phyloP scores from a whole-genome alignment of 2,797 vertebrate species.

The Takifugu rubripes region DNA sequence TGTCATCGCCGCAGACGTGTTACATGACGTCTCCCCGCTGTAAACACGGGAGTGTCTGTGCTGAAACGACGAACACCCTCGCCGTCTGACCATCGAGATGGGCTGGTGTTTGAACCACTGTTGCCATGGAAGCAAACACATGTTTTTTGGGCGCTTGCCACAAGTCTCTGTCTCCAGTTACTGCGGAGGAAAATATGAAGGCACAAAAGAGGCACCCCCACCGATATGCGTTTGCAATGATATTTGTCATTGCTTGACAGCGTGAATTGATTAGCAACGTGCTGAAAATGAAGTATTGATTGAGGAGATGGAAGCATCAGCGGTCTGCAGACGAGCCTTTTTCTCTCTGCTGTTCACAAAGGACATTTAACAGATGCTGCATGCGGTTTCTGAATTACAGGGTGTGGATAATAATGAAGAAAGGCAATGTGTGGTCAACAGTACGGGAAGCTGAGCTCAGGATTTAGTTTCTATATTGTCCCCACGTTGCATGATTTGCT shows the following conservation, averaged over 20 bases:
- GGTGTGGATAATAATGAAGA: constrained; percentile 22
- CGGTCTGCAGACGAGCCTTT: constrained; percentile 18
- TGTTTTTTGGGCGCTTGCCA: constrained; percentile 6
- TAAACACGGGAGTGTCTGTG: constrained; percentile 52
- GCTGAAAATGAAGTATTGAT: constrained; percentile 50
- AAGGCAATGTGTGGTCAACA: constrained; percentile 23
- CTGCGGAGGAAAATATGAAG: background rate
- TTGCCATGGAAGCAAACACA: constrained; percentile 50
- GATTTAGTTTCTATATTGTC: constrained; percentile 8
- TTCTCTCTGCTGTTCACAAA: background rate
- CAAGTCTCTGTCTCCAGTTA: background rate
- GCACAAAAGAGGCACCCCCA: background rate
- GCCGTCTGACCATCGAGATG: constrained; percentile 41
- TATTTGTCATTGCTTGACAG: constrained; percentile 28
- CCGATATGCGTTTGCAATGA: background rate
- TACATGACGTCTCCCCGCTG: constrained; percentile 42
- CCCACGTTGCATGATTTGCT: background rate
- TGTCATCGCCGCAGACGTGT: constrained; percentile 55
- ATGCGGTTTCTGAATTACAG: constrained; percentile 49
- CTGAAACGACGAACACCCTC: constrained; percentile 40
- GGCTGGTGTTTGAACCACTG: constrained; percentile 41
- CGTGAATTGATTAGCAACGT: background rate
- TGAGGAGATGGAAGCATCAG: constrained; percentile 15
- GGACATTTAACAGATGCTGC: constrained; percentile 32
- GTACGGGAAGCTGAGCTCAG: constrained; percentile 7